A percentile compares a stretch with the other conserved stretches of the same genome.
Evolutionary conservation across 2,113 vertebrate species (phyloP).

Genomic region (Rostratula benghalensis): DNA sequence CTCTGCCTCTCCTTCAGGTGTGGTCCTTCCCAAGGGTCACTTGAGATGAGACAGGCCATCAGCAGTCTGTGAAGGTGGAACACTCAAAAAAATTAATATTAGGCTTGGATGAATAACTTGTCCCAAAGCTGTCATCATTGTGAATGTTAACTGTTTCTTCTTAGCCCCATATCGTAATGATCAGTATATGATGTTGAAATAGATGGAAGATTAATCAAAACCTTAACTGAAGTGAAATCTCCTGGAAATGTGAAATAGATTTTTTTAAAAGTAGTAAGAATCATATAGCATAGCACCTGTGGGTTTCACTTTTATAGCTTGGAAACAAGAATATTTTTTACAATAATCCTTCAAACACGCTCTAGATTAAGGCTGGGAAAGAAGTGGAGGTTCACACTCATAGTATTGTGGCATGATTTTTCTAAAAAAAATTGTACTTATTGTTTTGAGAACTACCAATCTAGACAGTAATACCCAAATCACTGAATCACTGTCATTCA

Average conservation of each 20-base stretch:
- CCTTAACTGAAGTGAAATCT: neutral
- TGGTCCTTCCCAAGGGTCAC: neutral
- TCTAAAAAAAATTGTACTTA: neutral
- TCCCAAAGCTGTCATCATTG: neutral
- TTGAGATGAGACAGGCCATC: neutral
- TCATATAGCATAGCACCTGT: neutral
- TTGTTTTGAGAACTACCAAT: neutral
- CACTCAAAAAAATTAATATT: neutral
- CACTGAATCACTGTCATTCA: neutral
- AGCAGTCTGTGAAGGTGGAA: rapidly evolving
- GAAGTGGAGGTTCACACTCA: neutral
- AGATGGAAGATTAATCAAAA: neutral
- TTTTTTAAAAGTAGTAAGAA: neutral
- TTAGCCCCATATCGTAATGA: neutral
- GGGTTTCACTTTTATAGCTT: neutral
- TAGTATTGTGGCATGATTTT: neutral
- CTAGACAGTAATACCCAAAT: neutral
- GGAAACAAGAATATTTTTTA: conserved; percentile 27
- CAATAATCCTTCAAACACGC: neutral
- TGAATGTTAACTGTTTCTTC: neutral
- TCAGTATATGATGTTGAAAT: neutral
- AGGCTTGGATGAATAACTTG: neutral
- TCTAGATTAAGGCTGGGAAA: neutral
- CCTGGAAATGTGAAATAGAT: neutral
- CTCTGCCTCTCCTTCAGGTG: neutral